A percentile compares a stretch with the other conserved stretches of the same genome.
phyloP scores from a whole-genome alignment of 2,888 invertebrate species.

The Eupithecia tripunctaria region DNA sequence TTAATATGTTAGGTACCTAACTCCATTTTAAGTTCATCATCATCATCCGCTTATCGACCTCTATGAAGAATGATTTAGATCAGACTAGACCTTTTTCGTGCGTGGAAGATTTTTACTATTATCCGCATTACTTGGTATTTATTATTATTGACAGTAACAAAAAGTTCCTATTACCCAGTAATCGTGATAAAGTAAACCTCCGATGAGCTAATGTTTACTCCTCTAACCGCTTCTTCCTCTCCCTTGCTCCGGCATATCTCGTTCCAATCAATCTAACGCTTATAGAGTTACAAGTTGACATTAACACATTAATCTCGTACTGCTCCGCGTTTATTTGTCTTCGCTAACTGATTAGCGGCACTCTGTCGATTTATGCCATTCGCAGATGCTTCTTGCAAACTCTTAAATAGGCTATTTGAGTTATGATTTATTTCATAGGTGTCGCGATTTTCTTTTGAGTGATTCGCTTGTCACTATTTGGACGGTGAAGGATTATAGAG shows the following conservation, averaged over 20 bases:
- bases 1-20: too few relatives aligned
- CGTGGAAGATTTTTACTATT: too few relatives aligned
- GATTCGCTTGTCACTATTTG: neutral
- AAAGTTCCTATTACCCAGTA: too few relatives aligned
- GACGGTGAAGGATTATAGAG: neutral
- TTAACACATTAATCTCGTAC: slow-evolving; percentile 61
- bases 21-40: too few relatives aligned
- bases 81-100: too few relatives aligned
- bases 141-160: too few relatives aligned
- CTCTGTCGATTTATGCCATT: slow-evolving; percentile 36
- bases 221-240: slow-evolving; percentile 26
- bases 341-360: slow-evolving; percentile 48
- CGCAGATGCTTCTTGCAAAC: slow-evolving; percentile 22
- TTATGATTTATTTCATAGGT: slow-evolving; percentile 23
- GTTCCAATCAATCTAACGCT: slow-evolving; percentile 65
- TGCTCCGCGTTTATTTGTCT: slow-evolving; percentile 53
- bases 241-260: slow-evolving; percentile 45
- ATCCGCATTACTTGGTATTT: too few relatives aligned
- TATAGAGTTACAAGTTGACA: slow-evolving; percentile 66
- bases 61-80: too few relatives aligned
- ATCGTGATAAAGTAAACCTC: too few relatives aligned
- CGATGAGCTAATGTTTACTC: neutral
- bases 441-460: slow-evolving; percentile 10
- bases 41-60: too few relatives aligned
- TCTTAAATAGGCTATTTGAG: slow-evolving; percentile 21